Evolutionary conservation across 2,797 vertebrate species (phyloP).

Genomic region (Momotus momota): DNA sequence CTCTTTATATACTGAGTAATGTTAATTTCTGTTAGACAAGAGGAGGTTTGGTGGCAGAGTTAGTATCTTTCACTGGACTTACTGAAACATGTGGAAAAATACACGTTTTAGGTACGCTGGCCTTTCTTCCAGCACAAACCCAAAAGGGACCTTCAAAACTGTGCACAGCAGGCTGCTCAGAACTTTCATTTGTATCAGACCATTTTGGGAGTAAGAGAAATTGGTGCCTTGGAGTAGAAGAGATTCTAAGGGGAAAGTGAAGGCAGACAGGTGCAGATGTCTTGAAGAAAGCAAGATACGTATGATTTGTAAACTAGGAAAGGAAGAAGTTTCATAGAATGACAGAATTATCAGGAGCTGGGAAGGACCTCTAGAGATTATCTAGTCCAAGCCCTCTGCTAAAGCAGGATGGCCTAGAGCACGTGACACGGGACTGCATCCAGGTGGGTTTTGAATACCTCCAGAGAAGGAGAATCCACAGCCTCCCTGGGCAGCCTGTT

Average conservation of each 20-base stretch:
- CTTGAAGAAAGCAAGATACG: neutral
- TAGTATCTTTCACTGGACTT: neutral
- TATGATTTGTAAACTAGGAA: neutral
- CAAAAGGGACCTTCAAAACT: neutral
- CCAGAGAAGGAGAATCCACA: too few relatives aligned
- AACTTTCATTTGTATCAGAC: neutral
- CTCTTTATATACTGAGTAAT: neutral
- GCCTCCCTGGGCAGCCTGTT: too few relatives aligned
- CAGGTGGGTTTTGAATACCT: too few relatives aligned
- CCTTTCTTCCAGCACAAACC: neutral
- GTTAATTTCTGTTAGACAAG: neutral
- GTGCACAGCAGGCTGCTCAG: neutral
- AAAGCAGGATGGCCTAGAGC: too few relatives aligned
- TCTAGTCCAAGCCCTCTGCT: too few relatives aligned
- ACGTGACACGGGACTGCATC: too few relatives aligned
- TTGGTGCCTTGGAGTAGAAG: neutral
- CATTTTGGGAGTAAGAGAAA: neutral
- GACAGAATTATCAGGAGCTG: too few relatives aligned
- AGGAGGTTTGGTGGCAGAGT: neutral
- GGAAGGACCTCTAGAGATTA: too few relatives aligned
- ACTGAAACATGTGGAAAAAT: neutral
- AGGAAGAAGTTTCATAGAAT: neutral
- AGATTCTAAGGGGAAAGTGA: neutral
- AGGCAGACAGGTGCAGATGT: neutral
- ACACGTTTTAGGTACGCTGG: neutral